phyloP scores from a whole-genome alignment of 2,888 invertebrate genomes.

The Acanthosoma haemorrhoidale region DNA sequence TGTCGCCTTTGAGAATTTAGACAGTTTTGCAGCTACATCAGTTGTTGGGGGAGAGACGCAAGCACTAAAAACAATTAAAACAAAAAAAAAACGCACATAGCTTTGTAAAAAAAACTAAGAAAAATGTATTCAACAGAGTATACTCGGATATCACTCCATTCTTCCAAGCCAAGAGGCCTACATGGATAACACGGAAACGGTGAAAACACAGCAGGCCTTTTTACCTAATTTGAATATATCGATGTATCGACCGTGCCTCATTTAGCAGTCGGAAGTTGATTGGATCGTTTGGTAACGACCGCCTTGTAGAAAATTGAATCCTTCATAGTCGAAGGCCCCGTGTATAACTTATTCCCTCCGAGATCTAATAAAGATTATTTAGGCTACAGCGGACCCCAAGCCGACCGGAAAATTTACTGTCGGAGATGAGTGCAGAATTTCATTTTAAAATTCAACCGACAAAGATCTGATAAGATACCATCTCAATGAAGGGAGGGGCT shows the following conservation, averaged over 20 bases:
- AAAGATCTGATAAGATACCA: not conserved
- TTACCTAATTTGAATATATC: constrained; percentile 2
- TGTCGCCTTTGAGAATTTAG: not conserved
- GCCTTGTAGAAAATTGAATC: constrained; percentile 2
- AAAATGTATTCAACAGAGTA: too few species aligned
- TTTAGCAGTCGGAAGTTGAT: not conserved
- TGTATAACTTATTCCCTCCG: not conserved
- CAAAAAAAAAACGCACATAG: too few species aligned
- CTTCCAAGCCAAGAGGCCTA: not conserved
- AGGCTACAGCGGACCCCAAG: not conserved
- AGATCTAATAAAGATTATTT: constrained; percentile 6
- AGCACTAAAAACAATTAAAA: not conserved
- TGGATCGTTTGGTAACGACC: constrained; percentile 5
- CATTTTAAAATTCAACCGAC: not conserved
- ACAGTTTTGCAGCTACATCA: not conserved
- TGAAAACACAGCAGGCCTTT: not conserved
- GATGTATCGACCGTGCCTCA: not conserved
- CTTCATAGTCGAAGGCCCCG: not conserved
- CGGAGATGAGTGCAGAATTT: too few species aligned
- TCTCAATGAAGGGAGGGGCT: too few species aligned
- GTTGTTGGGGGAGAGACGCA: not conserved
- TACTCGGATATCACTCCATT: not conserved
- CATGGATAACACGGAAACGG: not conserved
- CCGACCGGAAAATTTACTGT: not conserved
- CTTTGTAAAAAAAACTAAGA: too few species aligned